Conservation (phyloP, 2,888 invertebrate species). For the Plagiodera versicolora region DNA sequence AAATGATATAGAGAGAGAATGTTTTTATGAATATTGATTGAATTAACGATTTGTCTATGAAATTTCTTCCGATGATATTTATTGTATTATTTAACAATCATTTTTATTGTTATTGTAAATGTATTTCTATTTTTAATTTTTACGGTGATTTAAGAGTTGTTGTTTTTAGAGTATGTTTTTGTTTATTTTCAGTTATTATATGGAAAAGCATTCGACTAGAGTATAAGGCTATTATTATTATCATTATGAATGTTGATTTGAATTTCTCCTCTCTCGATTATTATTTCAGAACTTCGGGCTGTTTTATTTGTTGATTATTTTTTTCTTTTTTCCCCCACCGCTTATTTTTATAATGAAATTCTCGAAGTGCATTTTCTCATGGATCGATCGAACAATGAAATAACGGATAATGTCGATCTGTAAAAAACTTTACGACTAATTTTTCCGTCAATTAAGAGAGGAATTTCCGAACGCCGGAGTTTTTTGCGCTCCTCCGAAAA, state of each 20-base stretch:
- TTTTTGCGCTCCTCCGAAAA: too few relatives aligned
- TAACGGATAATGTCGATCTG: too few relatives aligned
- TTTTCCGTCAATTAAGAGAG: slow-evolving; percentile 30
- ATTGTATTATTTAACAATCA: slow-evolving; percentile 38
- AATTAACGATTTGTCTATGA: slow-evolving; percentile 36
- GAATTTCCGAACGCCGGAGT: too few relatives aligned
- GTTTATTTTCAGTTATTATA: slow-evolving; percentile 38
- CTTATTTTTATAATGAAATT: slow-evolving; percentile 11
- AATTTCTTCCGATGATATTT: slow-evolving; percentile 34
- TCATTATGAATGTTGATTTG: too few relatives aligned
- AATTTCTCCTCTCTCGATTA: slow-evolving; percentile 3
- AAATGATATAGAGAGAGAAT: slow-evolving; percentile 19
- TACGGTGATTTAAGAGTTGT: slow-evolving; percentile 44
- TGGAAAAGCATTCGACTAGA: slow-evolving; percentile 33
- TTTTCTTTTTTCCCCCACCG: slow-evolving; percentile 5
- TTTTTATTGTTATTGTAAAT: slow-evolving; percentile 44
- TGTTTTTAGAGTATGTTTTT: slow-evolving; percentile 42
- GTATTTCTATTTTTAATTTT: slow-evolving; percentile 45
- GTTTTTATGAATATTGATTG: slow-evolving; percentile 36
- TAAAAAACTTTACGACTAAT: too few relatives aligned
- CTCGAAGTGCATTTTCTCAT: too few relatives aligned
- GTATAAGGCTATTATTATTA: slow-evolving; percentile 32
- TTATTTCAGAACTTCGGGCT: background rate
- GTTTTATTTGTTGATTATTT: too few relatives aligned
- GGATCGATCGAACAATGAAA: too few relatives aligned